phyloP scores from a whole-genome alignment of 35 echinoderm and acorn worm species.

The Apostichopus parvimensis region DNA sequence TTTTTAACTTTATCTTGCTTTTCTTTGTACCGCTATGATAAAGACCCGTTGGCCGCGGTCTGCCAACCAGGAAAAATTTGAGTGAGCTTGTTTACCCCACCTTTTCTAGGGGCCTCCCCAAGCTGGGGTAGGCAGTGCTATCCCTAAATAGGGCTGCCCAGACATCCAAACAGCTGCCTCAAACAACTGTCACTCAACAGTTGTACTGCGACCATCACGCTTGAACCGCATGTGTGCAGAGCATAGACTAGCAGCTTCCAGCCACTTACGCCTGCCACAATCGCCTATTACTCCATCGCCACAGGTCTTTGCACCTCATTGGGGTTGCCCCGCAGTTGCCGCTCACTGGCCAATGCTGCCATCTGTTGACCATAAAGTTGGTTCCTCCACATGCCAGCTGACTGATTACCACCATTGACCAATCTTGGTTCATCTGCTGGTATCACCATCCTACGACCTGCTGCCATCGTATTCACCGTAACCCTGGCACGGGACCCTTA shows the following conservation, averaged over 20 bases:
- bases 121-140: constrained; percentile 43
- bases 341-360: too few species aligned
- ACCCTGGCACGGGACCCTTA: too few species aligned
- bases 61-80: constrained; percentile 30
- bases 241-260: neutral
- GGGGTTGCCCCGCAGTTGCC: too few species aligned
- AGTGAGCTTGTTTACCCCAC: constrained; percentile 48
- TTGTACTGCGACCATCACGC: neutral
- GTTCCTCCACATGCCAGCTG: too few species aligned
- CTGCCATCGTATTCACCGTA: too few species aligned
- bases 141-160: constrained; percentile 56
- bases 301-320: neutral
- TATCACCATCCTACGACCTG: too few species aligned
- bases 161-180: constrained; percentile 35
- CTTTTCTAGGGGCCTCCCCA: constrained; percentile 35
- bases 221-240: neutral
- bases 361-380: too few species aligned
- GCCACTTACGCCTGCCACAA: neutral
- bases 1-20: constrained; percentile 7
- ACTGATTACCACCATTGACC: too few species aligned
- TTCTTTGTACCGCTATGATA: constrained; percentile 37
- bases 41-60: constrained; percentile 33
- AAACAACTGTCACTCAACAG: neutral
- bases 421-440: too few species aligned
- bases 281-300: neutral